These are phyloP conservation scores for Hydrotaea cyrtoneurina DNA, from an alignment of 2,888 invertebrate genomes.

Conservation along the genomic window DNA sequence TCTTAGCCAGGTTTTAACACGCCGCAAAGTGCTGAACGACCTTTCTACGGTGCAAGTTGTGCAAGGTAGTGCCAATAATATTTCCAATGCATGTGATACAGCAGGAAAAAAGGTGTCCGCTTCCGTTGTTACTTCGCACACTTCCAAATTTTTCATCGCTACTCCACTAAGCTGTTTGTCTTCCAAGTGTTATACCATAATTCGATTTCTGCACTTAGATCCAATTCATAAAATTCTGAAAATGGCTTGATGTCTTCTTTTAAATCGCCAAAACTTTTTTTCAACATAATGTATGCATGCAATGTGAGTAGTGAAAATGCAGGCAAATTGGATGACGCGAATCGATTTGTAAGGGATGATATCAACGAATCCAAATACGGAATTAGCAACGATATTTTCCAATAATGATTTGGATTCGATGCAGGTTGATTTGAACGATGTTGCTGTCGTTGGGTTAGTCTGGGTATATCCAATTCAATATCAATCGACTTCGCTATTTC, in stretches of 20 bases:
- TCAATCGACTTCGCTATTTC: conserved; percentile 1
- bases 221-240: no score
- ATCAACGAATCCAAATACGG: conserved; percentile 14
- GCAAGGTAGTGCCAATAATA: conserved; percentile 1
- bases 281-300: no score
- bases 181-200: no score
- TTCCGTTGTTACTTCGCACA: neutral
- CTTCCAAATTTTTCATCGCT: no score
- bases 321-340: conserved; percentile 8
- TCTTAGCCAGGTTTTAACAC: conserved; percentile 5
- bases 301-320: no score
- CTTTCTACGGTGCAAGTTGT: conserved; percentile 4
- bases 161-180: no score
- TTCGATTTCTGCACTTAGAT: no score
- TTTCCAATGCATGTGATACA: conserved; percentile 11
- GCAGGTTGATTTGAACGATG: conserved; percentile 14
- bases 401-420: conserved; percentile 11
- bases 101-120: conserved; percentile 10
- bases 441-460: conserved; percentile 11
- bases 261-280: no score
- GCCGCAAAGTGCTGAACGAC: neutral
- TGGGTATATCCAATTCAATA: conserved; percentile 11
- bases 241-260: no score
- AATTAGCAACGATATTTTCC: conserved; percentile 14
- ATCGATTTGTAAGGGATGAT: conserved; percentile 5